Conservation (phyloP, 1,140 invertebrate genomes). For the Calephelis nemesis region DNA sequence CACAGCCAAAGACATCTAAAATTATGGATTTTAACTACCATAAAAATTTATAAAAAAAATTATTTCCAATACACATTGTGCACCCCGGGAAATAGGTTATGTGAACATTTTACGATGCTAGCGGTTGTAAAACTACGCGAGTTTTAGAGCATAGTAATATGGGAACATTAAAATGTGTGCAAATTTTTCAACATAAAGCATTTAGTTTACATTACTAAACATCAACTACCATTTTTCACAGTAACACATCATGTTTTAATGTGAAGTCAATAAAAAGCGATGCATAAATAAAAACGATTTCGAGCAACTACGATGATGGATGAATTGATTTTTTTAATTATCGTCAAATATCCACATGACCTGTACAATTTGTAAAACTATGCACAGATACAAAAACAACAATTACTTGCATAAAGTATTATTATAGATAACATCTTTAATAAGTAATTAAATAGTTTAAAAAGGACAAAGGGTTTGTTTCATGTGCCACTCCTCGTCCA, state of each 20-base stretch:
- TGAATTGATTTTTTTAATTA: constrained; percentile 65
- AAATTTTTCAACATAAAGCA: constrained; percentile 42
- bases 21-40: constrained; percentile 68
- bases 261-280: constrained; percentile 56
- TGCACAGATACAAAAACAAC: constrained; percentile 37
- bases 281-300: constrained; percentile 56
- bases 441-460: constrained; percentile 16
- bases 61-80: constrained; percentile 59
- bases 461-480: constrained; percentile 23
- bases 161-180: constrained; percentile 37
- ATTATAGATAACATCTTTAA: constrained; percentile 19
- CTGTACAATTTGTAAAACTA: constrained; percentile 68
- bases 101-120: constrained; percentile 78
- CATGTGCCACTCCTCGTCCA: constrained; percentile 28
- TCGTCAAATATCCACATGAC: constrained; percentile 79
- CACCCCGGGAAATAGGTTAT: constrained; percentile 66
- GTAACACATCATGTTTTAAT: constrained; percentile 64
- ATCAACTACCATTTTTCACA: constrained; percentile 75
- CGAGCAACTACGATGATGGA: constrained; percentile 51
- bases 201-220: constrained; percentile 46
- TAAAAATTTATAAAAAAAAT: constrained; percentile 57
- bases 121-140: constrained; percentile 53
- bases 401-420: constrained; percentile 15
- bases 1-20: constrained; percentile 77
- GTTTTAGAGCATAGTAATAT: constrained; percentile 29